Base-by-base conservation (phyloP, 2,888 invertebrate species). In the Sphaerophoria rueppellii region DNA sequence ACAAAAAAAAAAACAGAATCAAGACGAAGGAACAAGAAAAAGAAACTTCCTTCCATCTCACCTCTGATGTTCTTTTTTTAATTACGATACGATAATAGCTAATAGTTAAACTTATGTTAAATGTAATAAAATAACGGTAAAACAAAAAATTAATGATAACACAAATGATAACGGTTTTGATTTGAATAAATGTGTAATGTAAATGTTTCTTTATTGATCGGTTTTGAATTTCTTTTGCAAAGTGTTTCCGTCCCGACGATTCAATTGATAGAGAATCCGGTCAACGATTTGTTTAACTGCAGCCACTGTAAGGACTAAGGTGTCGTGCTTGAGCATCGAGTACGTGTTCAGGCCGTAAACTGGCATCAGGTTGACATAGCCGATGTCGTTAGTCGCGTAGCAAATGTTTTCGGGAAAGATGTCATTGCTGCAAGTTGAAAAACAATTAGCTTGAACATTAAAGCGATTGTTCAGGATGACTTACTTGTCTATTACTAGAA, bases 311-410 rank as follows among this genome's bases (percentile, higher is more conserved):
- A 99, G 91, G 5, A 99, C 95, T 9, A 99, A 92, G 0, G 98
- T 99, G 86, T 97, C 96, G 91, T 99, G 97, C 92, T 99, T 99
- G 85, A 99, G 91, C 97, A 99, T 98, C 46, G 98, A 98, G 92
- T 96, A 96, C 0, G 98, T 98, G 93, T 99, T 99, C 14, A 99
- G 93, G 89, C 98, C 97, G 92, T 98, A 99, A 0, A 95, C 95
- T 9, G 99, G 99, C 97, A 99, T 98, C 34, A 99, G 93, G 91
- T 97, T 99, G 48, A 98, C 94, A 90, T 97, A 96, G 48, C 94
- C 94, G n/a, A 98, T 93, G 4, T 90, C 88, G 88, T 96, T 95
- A 4, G 96, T 95, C 1, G 99, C 98, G 43, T 95, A 92, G 57
- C 96, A 95, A 86, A 99, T 96, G 90, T 99, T 99, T 86, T 94